Conservation (phyloP, 2,797 vertebrate species). For the Cottoperca gobio region DNA sequence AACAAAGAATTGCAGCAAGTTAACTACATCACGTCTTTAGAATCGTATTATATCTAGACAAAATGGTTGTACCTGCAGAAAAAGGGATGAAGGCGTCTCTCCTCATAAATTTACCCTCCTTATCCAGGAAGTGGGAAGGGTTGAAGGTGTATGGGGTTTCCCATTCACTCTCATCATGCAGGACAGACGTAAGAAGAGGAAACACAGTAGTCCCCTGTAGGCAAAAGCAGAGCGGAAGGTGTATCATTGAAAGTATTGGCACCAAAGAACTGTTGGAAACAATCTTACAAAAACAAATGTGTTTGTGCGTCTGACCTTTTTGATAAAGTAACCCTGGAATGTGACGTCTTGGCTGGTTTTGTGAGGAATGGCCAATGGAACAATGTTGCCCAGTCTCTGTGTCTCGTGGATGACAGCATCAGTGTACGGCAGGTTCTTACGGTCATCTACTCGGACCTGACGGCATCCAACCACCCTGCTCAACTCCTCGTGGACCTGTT, state of each 20-base stretch:
- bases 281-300: too few species aligned
- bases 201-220: too few species aligned
- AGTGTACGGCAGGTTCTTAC: slow-evolving; percentile 71
- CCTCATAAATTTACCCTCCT: slow-evolving; percentile 70
- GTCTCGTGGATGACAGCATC: slow-evolving; percentile 79
- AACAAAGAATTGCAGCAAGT: background rate
- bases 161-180: too few species aligned
- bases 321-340: slow-evolving; percentile 77
- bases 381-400: slow-evolving; percentile 60
- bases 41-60: background rate
- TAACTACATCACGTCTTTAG: background rate
- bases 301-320: slow-evolving; percentile 76
- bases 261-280: too few species aligned
- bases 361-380: slow-evolving; percentile 64
- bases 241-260: too few species aligned
- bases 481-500: slow-evolving; percentile 75
- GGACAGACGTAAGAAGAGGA: too few species aligned
- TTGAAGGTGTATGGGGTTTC: too few species aligned
- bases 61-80: slow-evolving; percentile 73
- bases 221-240: too few species aligned
- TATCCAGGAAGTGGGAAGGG: too few species aligned
- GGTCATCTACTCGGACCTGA: too few species aligned
- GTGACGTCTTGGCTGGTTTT: slow-evolving; percentile 69
- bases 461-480: slow-evolving; percentile 59
- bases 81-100: slow-evolving; percentile 80